A percentile compares a stretch with the other conserved stretches of the same genome.
These are phyloP conservation scores for Aulostomus chinensis DNA, from an alignment of 2,797 vertebrate species.

Conservation along the genomic window DNA sequence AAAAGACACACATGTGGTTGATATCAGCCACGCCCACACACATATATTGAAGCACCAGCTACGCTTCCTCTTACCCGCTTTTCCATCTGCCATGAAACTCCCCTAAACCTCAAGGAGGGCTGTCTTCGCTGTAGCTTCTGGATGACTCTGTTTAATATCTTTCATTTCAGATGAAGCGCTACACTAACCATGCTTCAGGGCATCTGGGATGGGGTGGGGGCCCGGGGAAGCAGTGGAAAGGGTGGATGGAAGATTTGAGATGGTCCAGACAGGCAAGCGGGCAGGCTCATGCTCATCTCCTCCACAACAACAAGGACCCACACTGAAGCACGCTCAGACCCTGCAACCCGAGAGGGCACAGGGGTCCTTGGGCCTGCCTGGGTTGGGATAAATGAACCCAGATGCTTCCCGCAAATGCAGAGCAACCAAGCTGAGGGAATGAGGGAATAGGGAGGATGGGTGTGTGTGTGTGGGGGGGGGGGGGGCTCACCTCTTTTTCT, in stretches of 20 bases:
- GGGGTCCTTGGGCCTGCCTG: conserved; percentile 69
- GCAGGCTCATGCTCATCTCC: conserved; percentile 67
- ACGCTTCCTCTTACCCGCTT: conserved; percentile 23
- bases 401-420: conserved; percentile 86
- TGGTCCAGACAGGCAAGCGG: conserved; percentile 84
- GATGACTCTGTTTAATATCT: conserved; percentile 93
- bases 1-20: conserved; percentile 18
- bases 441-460: conserved; percentile 2
- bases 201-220: conserved; percentile 86
- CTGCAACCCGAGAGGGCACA: conserved; percentile 89
- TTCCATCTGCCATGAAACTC: conserved; percentile 58
- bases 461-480: conserved; percentile 5
- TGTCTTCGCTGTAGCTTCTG: conserved; percentile 81
- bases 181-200: conserved; percentile 89
- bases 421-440: conserved; percentile 63
- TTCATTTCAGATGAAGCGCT: conserved; percentile 93
- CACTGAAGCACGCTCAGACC: conserved; percentile 81
- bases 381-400: conserved; percentile 90
- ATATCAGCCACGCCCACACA: background rate
- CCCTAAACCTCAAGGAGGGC: conserved; percentile 72
- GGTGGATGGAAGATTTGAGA: conserved; percentile 84
- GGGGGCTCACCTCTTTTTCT: conserved; percentile 63
- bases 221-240: conserved; percentile 58
- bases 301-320: conserved; percentile 85
- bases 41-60: conserved; percentile 13